Conservation (phyloP, 2,113 vertebrate species). For the Boleophthalmus pectinirostris region DNA sequence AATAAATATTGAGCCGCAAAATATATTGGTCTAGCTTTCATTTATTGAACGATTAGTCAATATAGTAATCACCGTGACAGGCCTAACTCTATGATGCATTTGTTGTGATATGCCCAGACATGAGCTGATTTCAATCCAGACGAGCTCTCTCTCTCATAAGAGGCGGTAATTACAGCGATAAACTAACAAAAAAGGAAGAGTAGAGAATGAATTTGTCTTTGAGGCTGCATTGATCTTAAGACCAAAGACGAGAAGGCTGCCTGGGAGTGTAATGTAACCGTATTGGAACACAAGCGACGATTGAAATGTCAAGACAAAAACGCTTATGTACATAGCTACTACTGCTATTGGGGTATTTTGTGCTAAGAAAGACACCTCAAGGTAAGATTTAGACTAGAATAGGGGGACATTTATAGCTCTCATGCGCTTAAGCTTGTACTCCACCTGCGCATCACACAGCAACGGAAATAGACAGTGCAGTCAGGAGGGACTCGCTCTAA, state of each 20-base stretch:
- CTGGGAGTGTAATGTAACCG: no score
- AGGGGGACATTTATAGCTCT: conserved; percentile 54
- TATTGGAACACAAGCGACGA: background rate
- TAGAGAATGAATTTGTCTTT: conserved; percentile 70
- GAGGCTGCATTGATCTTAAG: conserved; percentile 67
- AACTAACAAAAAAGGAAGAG: conserved; percentile 58
- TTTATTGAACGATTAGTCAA: no score
- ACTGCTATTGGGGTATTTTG: conserved; percentile 24
- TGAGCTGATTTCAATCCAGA: conserved; percentile 58
- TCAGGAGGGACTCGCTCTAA: conserved; percentile 44
- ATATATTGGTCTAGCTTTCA: no score
- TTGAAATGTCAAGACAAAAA: background rate
- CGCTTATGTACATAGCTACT: background rate
- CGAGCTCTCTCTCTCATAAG: conserved; percentile 32
- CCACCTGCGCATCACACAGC: conserved; percentile 33
- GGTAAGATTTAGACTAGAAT: conserved; percentile 45
- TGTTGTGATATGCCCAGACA: conserved; percentile 30
- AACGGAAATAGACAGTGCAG: conserved; percentile 40
- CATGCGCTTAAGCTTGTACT: conserved; percentile 53
- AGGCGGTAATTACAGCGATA: conserved; percentile 53
- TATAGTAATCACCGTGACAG: no score
- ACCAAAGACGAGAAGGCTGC: conserved; percentile 48
- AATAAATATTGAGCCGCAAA: no score
- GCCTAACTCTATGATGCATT: conserved; percentile 33
- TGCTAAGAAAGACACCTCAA: conserved; percentile 44